Percentiles rank a stretch among this genome's conserved stretches.
phyloP scores from a whole-genome alignment of 2,797 vertebrate genomes.

The Premnoplex brunnescens region DNA sequence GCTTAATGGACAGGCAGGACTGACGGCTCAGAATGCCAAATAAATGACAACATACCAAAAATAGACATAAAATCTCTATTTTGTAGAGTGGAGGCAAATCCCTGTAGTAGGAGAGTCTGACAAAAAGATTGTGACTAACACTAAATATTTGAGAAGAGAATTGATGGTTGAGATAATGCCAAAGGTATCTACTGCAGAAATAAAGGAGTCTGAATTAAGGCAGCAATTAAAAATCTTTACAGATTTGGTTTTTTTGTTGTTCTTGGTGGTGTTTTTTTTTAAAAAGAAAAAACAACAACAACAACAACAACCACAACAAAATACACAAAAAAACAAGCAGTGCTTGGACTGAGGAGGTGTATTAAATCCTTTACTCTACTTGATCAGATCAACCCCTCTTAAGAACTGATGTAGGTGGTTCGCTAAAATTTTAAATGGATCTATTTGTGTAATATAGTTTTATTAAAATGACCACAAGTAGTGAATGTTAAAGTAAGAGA shows the following conservation, averaged over 20 bases:
- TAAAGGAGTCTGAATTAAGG: not conserved
- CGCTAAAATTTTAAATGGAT: not conserved
- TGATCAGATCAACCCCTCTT: not conserved
- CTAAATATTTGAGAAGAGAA: not conserved
- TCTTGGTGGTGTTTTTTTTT: no score
- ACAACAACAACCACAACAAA: no score
- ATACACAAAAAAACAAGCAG: accelerated
- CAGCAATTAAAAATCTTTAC: not conserved
- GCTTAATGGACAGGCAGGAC: not conserved
- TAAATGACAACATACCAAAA: not conserved
- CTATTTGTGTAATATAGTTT: not conserved
- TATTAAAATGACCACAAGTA: not conserved
- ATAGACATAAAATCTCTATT: not conserved
- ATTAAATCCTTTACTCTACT: not conserved
- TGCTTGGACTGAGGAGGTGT: not conserved
- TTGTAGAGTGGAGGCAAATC: not conserved
- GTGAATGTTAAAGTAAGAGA: not conserved
- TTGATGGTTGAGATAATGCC: not conserved
- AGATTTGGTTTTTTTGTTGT: not conserved
- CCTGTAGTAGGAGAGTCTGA: not conserved
- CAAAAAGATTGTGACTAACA: not conserved
- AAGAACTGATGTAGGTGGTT: not conserved
- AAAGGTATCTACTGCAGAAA: not conserved
- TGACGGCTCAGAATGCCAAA: not conserved
- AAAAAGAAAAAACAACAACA: not conserved